Conservation (phyloP, 2,888 invertebrate species). For the Phyllotreta striolata region DNA sequence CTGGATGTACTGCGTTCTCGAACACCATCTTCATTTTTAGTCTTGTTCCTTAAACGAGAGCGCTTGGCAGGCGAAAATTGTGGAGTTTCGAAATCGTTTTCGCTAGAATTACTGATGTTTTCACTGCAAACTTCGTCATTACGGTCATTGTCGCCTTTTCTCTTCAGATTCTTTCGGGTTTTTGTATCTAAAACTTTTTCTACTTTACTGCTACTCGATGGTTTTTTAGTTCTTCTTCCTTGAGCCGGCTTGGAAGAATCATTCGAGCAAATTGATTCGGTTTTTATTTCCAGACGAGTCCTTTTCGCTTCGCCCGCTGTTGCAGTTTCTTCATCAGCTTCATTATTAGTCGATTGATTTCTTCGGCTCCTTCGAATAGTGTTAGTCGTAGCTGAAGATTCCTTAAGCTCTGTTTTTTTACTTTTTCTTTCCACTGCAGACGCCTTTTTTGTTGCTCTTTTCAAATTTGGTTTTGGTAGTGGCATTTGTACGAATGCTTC, state of each 20-base stretch:
- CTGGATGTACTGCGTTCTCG: no score
- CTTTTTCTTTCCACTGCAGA: neutral
- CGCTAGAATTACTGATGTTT: slow-evolving; percentile 1
- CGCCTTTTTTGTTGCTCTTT: neutral
- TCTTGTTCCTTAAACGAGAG: neutral
- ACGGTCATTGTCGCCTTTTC: neutral
- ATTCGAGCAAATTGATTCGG: neutral
- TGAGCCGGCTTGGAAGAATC: neutral
- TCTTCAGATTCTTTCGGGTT: neutral
- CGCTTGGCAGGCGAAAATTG: slow-evolving; percentile 4
- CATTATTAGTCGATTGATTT: slow-evolving; percentile 3
- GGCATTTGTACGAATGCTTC: slow-evolving; percentile 33
- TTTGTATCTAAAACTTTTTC: neutral
- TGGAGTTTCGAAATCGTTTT: slow-evolving; percentile 2
- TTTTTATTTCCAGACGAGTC: neutral
- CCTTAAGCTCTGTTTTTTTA: neutral
- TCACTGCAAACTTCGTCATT: neutral
- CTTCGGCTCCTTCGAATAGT: slow-evolving; percentile 8
- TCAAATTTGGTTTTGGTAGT: neutral
- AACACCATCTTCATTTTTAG: neutral
- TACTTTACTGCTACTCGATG: slow-evolving; percentile 8
- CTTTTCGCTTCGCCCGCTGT: neutral
- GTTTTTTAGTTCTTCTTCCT: slow-evolving; percentile 8
- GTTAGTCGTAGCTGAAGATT: neutral
- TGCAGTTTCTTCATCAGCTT: neutral